phyloP scores from a whole-genome alignment of 2,113 vertebrate genomes.

The Choloepus hoffmanni region DNA sequence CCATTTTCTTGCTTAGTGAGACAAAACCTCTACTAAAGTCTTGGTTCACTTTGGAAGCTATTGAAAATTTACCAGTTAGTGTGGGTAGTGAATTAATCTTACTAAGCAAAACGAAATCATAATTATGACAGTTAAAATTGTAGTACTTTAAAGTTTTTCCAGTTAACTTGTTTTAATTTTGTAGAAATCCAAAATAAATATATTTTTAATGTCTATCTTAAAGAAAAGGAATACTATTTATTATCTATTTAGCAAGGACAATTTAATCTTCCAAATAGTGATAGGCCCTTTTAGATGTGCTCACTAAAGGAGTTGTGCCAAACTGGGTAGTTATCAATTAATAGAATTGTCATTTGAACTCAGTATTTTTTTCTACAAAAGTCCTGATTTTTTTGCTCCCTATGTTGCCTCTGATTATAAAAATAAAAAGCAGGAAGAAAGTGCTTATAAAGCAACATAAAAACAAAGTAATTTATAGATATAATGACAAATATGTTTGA shows the following conservation, averaged over 20 bases:
- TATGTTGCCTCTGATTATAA: neutral
- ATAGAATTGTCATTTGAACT: neutral
- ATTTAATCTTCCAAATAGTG: neutral
- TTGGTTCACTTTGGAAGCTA: neutral
- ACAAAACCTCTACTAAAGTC: neutral
- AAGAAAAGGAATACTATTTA: neutral
- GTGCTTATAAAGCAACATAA: neutral
- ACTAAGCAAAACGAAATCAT: neutral
- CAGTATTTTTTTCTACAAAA: neutral
- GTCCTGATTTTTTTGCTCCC: neutral
- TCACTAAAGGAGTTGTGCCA: neutral
- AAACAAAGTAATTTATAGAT: neutral
- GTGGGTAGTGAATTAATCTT: neutral
- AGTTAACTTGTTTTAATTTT: neutral
- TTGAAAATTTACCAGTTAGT: neutral
- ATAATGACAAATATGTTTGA: neutral
- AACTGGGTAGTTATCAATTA: neutral
- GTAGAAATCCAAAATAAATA: neutral
- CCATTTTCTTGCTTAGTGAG: neutral
- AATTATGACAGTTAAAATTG: neutral
- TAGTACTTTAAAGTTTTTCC: neutral
- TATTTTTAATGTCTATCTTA: neutral
- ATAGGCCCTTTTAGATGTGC: neutral
- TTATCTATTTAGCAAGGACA: neutral
- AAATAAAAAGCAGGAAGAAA: neutral